These are phyloP conservation scores for Eulimnadia texana DNA, from an alignment of 1,140 invertebrate genomes.

Conservation along the genomic window DNA sequence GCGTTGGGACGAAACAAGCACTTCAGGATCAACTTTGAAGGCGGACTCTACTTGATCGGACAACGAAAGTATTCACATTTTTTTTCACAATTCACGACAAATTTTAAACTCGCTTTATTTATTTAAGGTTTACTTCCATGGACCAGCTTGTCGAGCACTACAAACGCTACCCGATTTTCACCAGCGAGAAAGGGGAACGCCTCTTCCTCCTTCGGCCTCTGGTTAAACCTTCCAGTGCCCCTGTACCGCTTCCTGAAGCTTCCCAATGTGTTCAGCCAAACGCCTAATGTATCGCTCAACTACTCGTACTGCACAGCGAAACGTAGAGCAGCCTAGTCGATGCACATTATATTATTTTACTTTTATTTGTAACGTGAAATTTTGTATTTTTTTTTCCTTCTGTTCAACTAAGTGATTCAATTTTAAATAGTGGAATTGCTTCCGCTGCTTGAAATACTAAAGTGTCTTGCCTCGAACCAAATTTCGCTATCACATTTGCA, in stretches of 20 bases:
- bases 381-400: no score
- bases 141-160: conserved; percentile 97
- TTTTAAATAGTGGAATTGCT: no score
- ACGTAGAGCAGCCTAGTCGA: neutral
- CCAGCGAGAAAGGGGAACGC: conserved; percentile 87
- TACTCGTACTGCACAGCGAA: neutral
- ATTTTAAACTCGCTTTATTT: no score
- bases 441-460: no score
- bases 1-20: conserved; percentile 96
- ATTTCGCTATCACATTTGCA: no score
- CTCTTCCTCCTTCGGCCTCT: conserved; percentile 75
- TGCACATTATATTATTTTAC: neutral
- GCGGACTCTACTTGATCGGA: conserved; percentile 87
- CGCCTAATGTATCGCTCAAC: neutral
- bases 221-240: conserved; percentile 24
- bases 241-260: neutral
- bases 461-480: no score
- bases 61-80: conserved; percentile 51
- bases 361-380: no score
- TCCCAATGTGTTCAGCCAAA: no score
- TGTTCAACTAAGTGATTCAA: no score
- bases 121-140: conserved; percentile 74
- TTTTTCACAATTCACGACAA: no score
- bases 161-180: conserved; percentile 95
- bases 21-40: conserved; percentile 94